Evolutionary conservation across 2,888 invertebrate species (phyloP).

Genomic region (Merodon equestris): DNA sequence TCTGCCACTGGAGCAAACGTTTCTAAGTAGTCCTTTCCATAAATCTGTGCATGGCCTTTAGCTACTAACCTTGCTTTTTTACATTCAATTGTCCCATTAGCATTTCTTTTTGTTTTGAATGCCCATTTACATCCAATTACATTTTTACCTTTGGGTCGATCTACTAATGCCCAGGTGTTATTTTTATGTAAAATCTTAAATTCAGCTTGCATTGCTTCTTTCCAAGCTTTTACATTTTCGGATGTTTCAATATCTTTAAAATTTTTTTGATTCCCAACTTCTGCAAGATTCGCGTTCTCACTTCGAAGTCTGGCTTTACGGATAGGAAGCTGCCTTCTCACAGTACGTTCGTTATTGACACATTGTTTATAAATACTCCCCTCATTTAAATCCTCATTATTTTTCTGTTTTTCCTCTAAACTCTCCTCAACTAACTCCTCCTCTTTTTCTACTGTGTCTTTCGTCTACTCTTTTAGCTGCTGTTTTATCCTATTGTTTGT

Average conservation of each 20-base stretch:
- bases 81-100: conserved; percentile 2
- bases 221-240: not conserved
- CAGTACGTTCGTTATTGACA: not conserved
- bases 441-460: not conserved
- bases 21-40: conserved; percentile 44
- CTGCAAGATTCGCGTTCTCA: conserved; percentile 12
- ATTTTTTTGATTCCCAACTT: not conserved
- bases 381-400: not conserved
- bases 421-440: not conserved
- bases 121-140: conserved; percentile 11
- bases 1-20: conserved; percentile 47
- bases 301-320: not conserved
- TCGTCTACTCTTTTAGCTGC: not conserved
- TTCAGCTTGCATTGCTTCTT: conserved; percentile 7
- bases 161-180: not conserved
- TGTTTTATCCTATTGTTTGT: not conserved
- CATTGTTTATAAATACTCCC: not conserved
- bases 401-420: not conserved
- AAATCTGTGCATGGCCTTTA: conserved; percentile 42
- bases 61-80: conserved; percentile 48
- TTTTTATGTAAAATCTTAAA: not conserved
- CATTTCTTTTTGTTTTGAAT: conserved; percentile 1
- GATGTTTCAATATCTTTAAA: conserved; percentile 1
- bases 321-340: not conserved
- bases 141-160: not conserved